Evolutionary conservation across 2,888 invertebrate species (phyloP), one percentile per base, ranked within the genome.

Genomic region (Agrilus cyanescens): DNA sequence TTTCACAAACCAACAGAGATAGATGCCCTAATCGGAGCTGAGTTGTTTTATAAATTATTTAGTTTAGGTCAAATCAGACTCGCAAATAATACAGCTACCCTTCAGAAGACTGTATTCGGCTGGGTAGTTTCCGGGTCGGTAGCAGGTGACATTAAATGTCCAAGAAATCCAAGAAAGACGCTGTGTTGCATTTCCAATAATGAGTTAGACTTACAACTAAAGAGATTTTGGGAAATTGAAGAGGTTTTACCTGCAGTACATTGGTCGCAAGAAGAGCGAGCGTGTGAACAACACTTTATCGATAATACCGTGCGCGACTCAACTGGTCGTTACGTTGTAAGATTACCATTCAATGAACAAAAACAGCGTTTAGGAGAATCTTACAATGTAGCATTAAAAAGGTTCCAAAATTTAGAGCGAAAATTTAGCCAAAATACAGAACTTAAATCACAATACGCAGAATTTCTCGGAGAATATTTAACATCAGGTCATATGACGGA

Each of bases 191-290:
- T 25, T 10, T 25, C 25, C 25, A 25, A 10, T 25, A 25, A 8
- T 3, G 3, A 8, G 3, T 25, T 25, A 25, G 25, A 25, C 4
- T 2, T 2, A 18, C 29, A 46, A 34, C 15, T 52, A 12, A 45
- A 50, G 32, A 38, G 33, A 33, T 57, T 55, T 44, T 54, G 52
- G 54, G 43, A 45, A 20, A 43, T 55, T 8, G 56, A 54, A 34
- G 51, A 51, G 36, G 6, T 40, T 4, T 35, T 33, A 33, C 14
- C 40, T 25, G 31, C n/a, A 6, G 43, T 37, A 4, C 15, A 14
- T 18, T 25, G 16, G n/a, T 48, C 48, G 0, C 34, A 40, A 12
- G 50, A 54, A 45, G 52, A 53, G 37, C 29, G 7, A 4, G 44
- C 44, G 14, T 56, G 52, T 33, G 54, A 56, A 40, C 3, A 41